These are phyloP conservation scores for Terebella lapidaria DNA, from an alignment of 2,888 invertebrate genomes.

Conservation along the genomic window DNA sequence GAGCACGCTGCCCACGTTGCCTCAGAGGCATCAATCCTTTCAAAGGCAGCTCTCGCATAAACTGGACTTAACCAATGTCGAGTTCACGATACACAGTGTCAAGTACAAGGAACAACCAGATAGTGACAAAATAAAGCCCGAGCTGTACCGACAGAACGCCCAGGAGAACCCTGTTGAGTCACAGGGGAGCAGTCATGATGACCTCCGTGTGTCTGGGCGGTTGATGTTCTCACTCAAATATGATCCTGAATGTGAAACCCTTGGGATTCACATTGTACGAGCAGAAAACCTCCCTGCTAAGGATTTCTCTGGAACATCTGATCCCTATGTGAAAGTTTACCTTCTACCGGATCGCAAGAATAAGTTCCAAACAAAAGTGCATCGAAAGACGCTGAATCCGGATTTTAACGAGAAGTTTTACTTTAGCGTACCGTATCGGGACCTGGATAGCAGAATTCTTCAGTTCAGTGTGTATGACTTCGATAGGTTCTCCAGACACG, in stretches of 20 bases:
- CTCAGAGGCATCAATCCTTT: constrained; percentile 75
- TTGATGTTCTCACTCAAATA: constrained; percentile 70
- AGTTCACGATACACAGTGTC: constrained; percentile 62
- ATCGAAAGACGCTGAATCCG: constrained; percentile 74
- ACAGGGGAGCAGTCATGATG: background rate
- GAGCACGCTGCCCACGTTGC: constrained; percentile 76
- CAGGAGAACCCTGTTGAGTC: background rate
- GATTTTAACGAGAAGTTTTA: constrained; percentile 80
- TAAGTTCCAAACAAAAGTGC: constrained; percentile 53
- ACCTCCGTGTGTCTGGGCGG: constrained; percentile 10
- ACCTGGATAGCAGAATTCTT: constrained; percentile 69
- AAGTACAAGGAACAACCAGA: constrained; percentile 55
- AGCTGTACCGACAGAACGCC: constrained; percentile 56
- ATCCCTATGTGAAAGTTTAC: constrained; percentile 82
- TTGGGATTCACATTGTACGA: constrained; percentile 70
- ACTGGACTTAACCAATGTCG: constrained; percentile 68
- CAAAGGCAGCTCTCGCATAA: constrained; percentile 76
- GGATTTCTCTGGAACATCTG: constrained; percentile 78
- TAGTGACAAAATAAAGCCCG: constrained; percentile 44
- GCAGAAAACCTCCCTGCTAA: constrained; percentile 76
- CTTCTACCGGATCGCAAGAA: constrained; percentile 78
- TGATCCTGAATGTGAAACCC: constrained; percentile 74
- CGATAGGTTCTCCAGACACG: constrained; percentile 81
- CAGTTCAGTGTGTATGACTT: constrained; percentile 86
- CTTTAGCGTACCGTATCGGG: constrained; percentile 74